Percentiles rank a stretch among this genome's conserved stretches.
phyloP scores from a whole-genome alignment of 2,888 invertebrate species.

The Agonopterix subpropinquella region DNA sequence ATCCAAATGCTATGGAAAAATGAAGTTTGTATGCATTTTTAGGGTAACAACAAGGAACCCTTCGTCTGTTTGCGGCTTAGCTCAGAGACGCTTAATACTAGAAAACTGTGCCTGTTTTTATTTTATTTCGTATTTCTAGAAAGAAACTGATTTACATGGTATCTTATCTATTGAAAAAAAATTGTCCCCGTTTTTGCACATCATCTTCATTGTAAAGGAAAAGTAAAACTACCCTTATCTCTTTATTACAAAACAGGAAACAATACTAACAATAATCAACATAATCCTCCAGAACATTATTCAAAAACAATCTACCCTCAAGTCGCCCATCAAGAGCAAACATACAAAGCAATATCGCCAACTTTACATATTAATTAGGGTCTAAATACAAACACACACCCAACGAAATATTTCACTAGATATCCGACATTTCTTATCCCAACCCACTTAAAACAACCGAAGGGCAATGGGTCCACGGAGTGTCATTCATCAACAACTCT shows the following conservation, averaged over 20 bases:
- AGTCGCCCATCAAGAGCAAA: slow-evolving; percentile 19
- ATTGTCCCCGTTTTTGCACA: too few relatives aligned
- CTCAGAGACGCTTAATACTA: too few relatives aligned
- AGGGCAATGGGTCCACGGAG: slow-evolving; percentile 74
- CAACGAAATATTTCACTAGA: slow-evolving; percentile 61
- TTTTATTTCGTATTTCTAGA: too few relatives aligned
- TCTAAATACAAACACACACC: slow-evolving; percentile 13
- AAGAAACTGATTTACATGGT: too few relatives aligned
- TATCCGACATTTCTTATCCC: slow-evolving; percentile 73
- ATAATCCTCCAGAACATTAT: background rate
- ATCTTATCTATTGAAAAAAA: too few relatives aligned
- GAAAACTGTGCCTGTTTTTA: too few relatives aligned
- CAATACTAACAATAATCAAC: background rate
- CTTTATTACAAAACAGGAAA: background rate
- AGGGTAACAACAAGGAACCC: too few relatives aligned
- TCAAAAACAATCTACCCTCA: slow-evolving; percentile 28
- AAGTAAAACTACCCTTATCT: too few relatives aligned
- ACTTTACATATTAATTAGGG: slow-evolving; percentile 53
- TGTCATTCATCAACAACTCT: slow-evolving; percentile 73
- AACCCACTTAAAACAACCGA: slow-evolving; percentile 71
- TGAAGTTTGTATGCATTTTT: too few relatives aligned
- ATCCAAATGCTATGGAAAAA: too few relatives aligned
- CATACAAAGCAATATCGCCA: slow-evolving; percentile 24
- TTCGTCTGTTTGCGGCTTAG: too few relatives aligned
- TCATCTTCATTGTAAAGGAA: too few relatives aligned